Percentiles rank a stretch among this genome's conserved stretches.
phyloP scores from a whole-genome alignment of 2,113 vertebrate species.

The Donacobius atricapilla region DNA sequence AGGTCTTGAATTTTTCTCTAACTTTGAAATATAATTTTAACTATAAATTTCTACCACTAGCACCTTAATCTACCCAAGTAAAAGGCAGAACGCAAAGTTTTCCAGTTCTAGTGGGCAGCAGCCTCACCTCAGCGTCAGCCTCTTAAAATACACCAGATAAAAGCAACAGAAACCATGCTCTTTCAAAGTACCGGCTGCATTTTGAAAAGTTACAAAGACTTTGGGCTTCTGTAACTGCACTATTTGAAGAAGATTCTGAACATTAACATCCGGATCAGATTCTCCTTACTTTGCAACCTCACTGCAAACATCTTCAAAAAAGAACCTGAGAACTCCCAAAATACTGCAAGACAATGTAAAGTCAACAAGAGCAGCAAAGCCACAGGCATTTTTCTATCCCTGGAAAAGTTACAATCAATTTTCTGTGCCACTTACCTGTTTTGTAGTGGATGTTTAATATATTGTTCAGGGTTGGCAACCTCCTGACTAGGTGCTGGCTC shows the following conservation, averaged over 20 bases:
- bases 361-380: not conserved
- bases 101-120: not conserved
- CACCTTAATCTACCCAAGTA: not conserved
- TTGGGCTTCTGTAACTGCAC: not conserved
- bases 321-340: not conserved
- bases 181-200: not conserved
- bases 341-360: not conserved
- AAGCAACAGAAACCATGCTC: not conserved
- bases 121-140: not conserved
- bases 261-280: not conserved
- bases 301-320: not conserved
- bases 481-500: conserved; percentile 79
- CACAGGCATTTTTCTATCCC: not conserved
- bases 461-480: conserved; percentile 85
- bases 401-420: not conserved
- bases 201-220: not conserved
- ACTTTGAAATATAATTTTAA: not conserved
- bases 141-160: not conserved
- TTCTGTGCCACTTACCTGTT: conserved; percentile 82
- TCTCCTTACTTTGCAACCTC: not conserved
- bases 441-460: conserved; percentile 96
- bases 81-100: not conserved
- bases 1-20: not conserved
- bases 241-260: not conserved
- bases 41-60: not conserved